phyloP scores from a whole-genome alignment of 30 jellyfish, hydroid and myxozoan genomes.

The Chironex yamaguchii region DNA sequence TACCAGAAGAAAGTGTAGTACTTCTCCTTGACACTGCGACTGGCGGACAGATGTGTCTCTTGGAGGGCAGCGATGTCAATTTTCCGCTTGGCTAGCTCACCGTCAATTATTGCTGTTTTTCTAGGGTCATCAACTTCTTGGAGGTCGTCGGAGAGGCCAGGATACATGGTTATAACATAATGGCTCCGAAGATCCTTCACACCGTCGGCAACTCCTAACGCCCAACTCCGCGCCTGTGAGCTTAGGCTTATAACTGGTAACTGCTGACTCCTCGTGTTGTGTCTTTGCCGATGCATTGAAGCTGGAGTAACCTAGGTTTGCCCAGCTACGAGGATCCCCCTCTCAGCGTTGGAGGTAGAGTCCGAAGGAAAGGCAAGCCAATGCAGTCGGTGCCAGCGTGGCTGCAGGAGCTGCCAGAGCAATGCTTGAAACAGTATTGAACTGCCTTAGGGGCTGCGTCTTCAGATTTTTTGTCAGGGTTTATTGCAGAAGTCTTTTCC shows the following conservation, averaged over 20 bases:
- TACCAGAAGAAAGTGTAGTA: constrained; percentile 50
- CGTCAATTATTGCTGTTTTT: constrained; percentile 18
- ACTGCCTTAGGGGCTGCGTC: no score
- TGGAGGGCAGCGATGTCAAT: constrained; percentile 31
- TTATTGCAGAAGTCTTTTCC: no score
- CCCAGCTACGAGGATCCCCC: no score
- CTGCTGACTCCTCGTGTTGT: constrained; percentile 11
- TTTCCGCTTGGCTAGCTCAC: constrained; percentile 3
- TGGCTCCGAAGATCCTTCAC: constrained; percentile 8
- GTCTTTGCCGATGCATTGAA: background rate
- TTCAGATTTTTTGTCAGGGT: no score
- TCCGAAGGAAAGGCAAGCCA: no score
- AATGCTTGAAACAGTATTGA: no score
- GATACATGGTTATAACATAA: background rate
- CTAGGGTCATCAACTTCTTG: background rate
- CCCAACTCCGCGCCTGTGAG: background rate
- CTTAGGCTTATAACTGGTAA: constrained; percentile 15
- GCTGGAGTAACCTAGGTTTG: constrained; percentile 36
- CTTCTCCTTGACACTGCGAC: constrained; percentile 5
- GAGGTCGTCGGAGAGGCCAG: background rate
- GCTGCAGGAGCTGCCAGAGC: no score
- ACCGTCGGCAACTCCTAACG: constrained; percentile 9
- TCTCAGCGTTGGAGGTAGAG: no score
- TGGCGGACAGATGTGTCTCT: constrained; percentile 39
- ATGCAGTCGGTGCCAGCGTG: no score